These are phyloP conservation scores for Lycocerus yunnanus DNA, from an alignment of 2,888 invertebrate genomes.

Conservation along the genomic window DNA sequence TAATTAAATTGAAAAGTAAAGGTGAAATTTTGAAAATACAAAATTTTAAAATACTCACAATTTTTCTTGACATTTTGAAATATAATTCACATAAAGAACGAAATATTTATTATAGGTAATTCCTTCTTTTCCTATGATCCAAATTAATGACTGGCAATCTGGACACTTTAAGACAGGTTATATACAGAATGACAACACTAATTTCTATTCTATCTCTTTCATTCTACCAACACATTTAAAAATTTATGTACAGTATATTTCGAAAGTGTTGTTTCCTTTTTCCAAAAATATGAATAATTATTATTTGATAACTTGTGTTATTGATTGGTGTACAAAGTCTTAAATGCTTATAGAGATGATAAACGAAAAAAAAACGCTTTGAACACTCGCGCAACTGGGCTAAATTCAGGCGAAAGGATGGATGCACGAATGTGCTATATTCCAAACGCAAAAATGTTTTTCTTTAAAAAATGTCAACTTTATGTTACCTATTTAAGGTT, in stretches of 20 bases:
- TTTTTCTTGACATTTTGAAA: slow-evolving; percentile 29
- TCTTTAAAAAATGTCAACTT: too few species aligned
- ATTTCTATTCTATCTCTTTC: neutral
- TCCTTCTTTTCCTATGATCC: neutral
- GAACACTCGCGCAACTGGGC: too few species aligned
- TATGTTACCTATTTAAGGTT: too few species aligned
- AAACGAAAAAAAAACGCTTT: too few species aligned
- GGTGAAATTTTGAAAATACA: neutral
- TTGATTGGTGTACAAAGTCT: too few species aligned
- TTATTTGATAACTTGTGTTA: too few species aligned
- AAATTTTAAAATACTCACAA: slow-evolving; percentile 28
- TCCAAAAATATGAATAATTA: too few species aligned
- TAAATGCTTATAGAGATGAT: too few species aligned
- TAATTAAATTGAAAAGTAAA: neutral
- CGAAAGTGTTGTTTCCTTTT: neutral
- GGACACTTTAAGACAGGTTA: slow-evolving; percentile 10
- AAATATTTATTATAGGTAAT: neutral
- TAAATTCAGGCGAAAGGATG: too few species aligned
- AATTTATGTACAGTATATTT: neutral
- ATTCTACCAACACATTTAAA: neutral
- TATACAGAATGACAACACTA: neutral
- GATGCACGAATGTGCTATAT: too few species aligned
- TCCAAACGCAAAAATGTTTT: too few species aligned
- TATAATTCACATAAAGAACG: neutral
- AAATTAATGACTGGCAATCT: slow-evolving; percentile 29